Evolutionary conservation across 2,113 vertebrate species (phyloP).

Genomic region (Oreochromis aureus): DNA sequence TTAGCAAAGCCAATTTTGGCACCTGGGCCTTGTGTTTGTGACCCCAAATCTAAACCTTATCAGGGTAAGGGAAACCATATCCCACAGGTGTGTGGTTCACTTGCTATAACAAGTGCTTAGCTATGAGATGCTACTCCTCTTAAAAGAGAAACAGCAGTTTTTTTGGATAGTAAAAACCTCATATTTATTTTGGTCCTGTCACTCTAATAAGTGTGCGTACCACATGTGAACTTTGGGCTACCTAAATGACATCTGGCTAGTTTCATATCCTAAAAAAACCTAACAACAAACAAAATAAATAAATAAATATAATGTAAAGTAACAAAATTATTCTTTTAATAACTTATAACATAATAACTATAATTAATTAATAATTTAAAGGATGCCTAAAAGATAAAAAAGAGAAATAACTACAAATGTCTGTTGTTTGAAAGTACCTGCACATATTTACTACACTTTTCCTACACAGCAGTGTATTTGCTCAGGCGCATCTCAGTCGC

Average conservation of each 20-base stretch:
- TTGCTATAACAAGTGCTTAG: not conserved
- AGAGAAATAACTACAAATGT: not conserved
- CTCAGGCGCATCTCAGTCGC: not conserved
- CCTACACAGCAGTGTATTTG: not conserved
- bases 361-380: not conserved
- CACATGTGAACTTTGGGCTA: not conserved
- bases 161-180: not conserved
- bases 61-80: not conserved
- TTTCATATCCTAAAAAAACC: not conserved
- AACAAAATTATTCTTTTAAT: accelerated
- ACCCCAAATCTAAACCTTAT: not conserved
- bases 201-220: not conserved
- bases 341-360: not conserved
- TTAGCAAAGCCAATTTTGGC: not conserved
- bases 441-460: not conserved
- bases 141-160: not conserved
- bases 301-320: not conserved
- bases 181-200: not conserved
- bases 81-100: not conserved
- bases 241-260: not conserved
- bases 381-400: not conserved
- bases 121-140: not conserved
- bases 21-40: not conserved
- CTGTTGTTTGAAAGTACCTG: not conserved
- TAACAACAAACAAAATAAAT: accelerated